phyloP scores from a whole-genome alignment of 2,113 vertebrate genomes.

The Kryptolebias marmoratus region DNA sequence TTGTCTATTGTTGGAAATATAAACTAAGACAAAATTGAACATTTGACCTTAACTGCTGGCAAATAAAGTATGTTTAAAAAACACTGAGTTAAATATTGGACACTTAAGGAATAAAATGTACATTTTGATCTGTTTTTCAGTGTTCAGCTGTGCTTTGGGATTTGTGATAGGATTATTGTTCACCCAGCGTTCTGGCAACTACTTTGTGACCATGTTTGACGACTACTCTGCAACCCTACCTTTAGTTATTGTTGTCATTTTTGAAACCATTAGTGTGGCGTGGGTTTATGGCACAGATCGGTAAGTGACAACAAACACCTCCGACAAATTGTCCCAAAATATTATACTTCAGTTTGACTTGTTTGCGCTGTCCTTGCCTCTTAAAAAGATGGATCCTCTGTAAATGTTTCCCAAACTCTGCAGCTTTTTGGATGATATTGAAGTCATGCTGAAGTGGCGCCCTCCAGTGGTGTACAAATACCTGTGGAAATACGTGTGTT shows the following conservation, averaged over 20 bases:
- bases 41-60: too few species aligned
- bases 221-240: constrained; percentile 97
- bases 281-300: constrained; percentile 98
- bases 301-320: constrained; percentile 75
- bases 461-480: constrained; percentile 94
- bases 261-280: constrained; percentile 92
- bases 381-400: background rate
- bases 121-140: constrained; percentile 71
- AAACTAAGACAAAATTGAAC: too few species aligned
- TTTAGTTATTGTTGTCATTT: constrained; percentile 91
- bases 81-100: background rate
- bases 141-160: constrained; percentile 89
- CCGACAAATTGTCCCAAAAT: background rate
- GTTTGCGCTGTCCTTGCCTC: background rate
- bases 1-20: background rate
- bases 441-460: constrained; percentile 94
- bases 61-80: too few species aligned
- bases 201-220: constrained; percentile 98
- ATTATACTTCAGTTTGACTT: background rate
- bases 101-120: background rate
- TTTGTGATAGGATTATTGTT: constrained; percentile 93
- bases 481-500: constrained; percentile 96
- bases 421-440: constrained; percentile 97
- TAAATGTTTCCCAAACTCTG: background rate
- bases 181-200: constrained; percentile 97